Percentiles rank a stretch among this genome's conserved stretches.
Evolutionary conservation across 1,140 invertebrate species (phyloP).

Genomic region (Hyphantria cunea): DNA sequence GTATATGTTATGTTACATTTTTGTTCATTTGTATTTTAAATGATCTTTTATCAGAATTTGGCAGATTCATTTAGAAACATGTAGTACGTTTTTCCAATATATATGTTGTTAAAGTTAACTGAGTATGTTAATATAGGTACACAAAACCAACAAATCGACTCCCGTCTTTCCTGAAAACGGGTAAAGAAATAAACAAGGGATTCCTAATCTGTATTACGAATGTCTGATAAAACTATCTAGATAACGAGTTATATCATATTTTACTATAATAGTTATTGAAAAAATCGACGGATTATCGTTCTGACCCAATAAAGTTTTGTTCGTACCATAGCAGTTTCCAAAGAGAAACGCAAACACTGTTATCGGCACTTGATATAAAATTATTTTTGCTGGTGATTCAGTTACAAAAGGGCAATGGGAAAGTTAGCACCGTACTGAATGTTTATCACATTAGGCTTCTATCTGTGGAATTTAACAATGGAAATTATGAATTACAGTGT

Average conservation of each 20-base stretch:
- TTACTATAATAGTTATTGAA: conserved; percentile 7
- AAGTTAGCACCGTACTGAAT: too few relatives aligned
- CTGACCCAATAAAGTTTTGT: conserved; percentile 38
- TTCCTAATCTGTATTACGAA: neutral
- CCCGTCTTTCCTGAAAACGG: too few relatives aligned
- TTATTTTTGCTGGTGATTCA: conserved; percentile 29
- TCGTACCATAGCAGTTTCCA: conserved; percentile 41
- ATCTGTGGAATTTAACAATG: conserved; percentile 26
- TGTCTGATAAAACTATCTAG: neutral
- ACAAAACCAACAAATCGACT: too few relatives aligned
- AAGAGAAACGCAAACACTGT: conserved; percentile 60
- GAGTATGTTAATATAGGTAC: too few relatives aligned
- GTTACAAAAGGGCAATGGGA: conserved; percentile 32
- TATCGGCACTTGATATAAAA: conserved; percentile 56
- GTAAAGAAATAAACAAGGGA: too few relatives aligned
- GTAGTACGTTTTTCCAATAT: too few relatives aligned
- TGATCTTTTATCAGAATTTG: too few relatives aligned
- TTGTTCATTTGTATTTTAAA: too few relatives aligned
- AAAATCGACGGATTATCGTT: conserved; percentile 15
- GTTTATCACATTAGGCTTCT: too few relatives aligned
- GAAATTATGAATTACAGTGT: conserved; percentile 59
- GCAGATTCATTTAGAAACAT: too few relatives aligned
- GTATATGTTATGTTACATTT: too few relatives aligned
- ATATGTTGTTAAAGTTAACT: too few relatives aligned
- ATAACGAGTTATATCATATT: conserved; percentile 7